A percentile compares a stretch with the other conserved stretches of the same genome.
These are phyloP conservation scores for Drosophila insularis DNA, from an alignment of 1,140 invertebrate species.

Conservation along the genomic window DNA sequence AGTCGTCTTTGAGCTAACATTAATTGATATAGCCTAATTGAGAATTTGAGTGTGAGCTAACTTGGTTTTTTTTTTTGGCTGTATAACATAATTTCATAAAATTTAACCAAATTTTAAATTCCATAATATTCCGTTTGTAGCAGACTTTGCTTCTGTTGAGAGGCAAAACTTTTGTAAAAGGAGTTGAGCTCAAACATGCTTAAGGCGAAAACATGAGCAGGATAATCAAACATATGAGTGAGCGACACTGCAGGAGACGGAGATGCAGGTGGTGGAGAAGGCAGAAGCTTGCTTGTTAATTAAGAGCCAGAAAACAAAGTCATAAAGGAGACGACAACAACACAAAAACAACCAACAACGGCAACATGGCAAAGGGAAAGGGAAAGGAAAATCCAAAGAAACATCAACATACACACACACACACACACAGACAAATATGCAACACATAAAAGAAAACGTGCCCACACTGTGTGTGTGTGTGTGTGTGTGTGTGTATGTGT, in stretches of 20 bases:
- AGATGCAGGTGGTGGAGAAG: neutral
- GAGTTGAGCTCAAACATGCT: constrained; percentile 13
- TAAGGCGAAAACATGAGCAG: constrained; percentile 47
- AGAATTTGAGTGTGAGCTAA: constrained; percentile 42
- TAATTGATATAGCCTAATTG: constrained; percentile 53
- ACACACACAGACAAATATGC: constrained; percentile 18
- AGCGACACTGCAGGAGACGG: neutral
- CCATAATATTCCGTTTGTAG: constrained; percentile 9
- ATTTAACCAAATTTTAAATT: constrained; percentile 46
- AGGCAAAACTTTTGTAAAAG: constrained; percentile 7
- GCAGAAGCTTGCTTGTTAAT: constrained; percentile 71
- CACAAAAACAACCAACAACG: constrained; percentile 32
- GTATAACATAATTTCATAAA: neutral
- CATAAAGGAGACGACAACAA: constrained; percentile 59
- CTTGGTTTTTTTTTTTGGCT: constrained; percentile 18
- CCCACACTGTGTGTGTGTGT: neutral
- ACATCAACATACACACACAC: constrained; percentile 2
- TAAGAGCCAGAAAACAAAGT: constrained; percentile 75
- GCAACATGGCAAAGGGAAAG: constrained; percentile 11
- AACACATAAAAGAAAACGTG: constrained; percentile 29
- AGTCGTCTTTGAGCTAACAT: constrained; percentile 70
- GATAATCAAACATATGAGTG: constrained; percentile 62
- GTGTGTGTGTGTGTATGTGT: neutral
- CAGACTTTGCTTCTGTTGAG: constrained; percentile 13
- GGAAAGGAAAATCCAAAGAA: constrained; percentile 4